Percentiles rank a stretch among this genome's conserved stretches.
These are phyloP conservation scores for Aplidium turbinatum DNA, from an alignment of 23 tunicate species.

Conservation along the genomic window DNA sequence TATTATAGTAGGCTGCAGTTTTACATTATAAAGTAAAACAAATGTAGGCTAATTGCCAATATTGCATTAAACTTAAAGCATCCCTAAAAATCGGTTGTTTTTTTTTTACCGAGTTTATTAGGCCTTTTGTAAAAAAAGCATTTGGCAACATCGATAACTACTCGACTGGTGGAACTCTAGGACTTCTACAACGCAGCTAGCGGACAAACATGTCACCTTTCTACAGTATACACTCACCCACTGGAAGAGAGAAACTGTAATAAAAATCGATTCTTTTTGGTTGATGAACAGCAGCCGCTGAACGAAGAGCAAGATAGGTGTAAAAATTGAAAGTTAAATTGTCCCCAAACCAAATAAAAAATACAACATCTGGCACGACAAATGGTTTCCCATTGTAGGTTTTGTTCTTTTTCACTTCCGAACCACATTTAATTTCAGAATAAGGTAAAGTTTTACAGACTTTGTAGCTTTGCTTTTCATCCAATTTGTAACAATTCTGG, in stretches of 20 bases:
- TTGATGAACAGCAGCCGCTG: constrained; percentile 32
- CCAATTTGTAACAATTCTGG: background rate
- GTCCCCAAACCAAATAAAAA: constrained; percentile 36
- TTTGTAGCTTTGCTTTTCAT: constrained; percentile 20
- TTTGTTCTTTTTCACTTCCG: background rate
- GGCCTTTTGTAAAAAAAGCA: too few relatives aligned
- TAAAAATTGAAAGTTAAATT: constrained; percentile 8
- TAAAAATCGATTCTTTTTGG: constrained; percentile 32
- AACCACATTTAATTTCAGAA: constrained; percentile 26
- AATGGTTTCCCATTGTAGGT: background rate
- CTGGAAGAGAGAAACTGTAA: constrained; percentile 25
- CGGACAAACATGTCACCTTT: background rate
- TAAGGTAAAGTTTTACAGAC: constrained; percentile 15
- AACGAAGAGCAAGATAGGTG: constrained; percentile 37
- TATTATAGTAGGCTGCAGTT: background rate
- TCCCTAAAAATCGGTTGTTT: background rate
- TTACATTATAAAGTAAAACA: background rate
- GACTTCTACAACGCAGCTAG: too few relatives aligned
- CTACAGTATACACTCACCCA: constrained; percentile 4
- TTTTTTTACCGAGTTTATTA: too few relatives aligned
- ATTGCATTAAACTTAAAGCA: background rate
- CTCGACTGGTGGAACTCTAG: too few relatives aligned
- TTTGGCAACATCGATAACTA: too few relatives aligned
- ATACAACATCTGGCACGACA: constrained; percentile 22
- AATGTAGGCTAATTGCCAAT: background rate